Evolutionary conservation across 2,888 invertebrate genomes (phyloP), one percentile per base, ranked within the genome.

Genomic region (Cremastinae sp.): DNA sequence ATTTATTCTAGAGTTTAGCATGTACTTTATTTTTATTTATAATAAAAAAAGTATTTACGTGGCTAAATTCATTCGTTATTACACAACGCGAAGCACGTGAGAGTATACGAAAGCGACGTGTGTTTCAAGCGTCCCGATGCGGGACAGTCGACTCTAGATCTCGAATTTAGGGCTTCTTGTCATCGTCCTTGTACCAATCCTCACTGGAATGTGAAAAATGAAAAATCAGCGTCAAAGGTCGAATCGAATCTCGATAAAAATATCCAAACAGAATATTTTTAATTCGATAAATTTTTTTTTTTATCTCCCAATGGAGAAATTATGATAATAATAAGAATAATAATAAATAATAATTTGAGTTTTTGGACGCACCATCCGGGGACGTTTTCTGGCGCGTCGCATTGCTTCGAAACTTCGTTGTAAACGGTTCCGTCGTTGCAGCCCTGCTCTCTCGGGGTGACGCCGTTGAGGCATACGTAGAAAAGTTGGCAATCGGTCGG

Each of bases 361-460:
- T 41, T n/a, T 66, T 41, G 78, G 53, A 68, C 93, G 92, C 86
- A 96, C 96, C 97, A 97, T 92, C 96, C 96, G 82, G 94, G 92
- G 66, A 97, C 97, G 90, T 97, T 97, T 90, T 97, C 96, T 36
- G 97, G 97, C 0, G 95, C 94, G 88, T 97, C 97, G 89, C 97
- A 97, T 88, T 93, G 93, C 90, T 96, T 95, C 0, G 93, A 91
- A 79, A 94, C 94, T 81, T 96, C 96, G 87, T 97, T 97, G 92
- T 97, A 97, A n/a, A 97, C 97, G 87, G 96, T 95, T 74, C 97
- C 96, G 66, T 94, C 93, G 85, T 93, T 93, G 91, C 97, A 97
- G 36, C 96, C 96, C 79, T 96, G 93, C 88, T 96, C 96, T 78
- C 97, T 93, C n/a, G 97, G 96, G 82, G 95, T 96, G 28, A 94